These are phyloP conservation scores for Styela plicata DNA, from an alignment of 23 tunicate species.

Conservation along the genomic window DNA sequence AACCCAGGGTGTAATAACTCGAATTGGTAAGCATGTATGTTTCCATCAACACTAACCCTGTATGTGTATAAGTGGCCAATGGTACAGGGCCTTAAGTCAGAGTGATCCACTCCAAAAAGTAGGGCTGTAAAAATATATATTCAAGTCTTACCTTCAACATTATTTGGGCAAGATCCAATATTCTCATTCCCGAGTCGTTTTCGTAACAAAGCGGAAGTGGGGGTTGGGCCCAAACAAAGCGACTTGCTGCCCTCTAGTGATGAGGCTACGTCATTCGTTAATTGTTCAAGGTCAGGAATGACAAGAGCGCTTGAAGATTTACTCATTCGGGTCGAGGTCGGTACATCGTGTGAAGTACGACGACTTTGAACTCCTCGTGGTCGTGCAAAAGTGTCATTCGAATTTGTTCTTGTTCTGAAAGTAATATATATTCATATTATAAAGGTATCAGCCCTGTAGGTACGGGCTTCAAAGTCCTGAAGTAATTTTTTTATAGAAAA, in stretches of 20 bases:
- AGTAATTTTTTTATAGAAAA: too few relatives aligned
- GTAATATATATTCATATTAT: too few relatives aligned
- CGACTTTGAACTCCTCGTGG: constrained; percentile 64
- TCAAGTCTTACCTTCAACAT: constrained; percentile 8
- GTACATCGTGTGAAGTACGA: constrained; percentile 50
- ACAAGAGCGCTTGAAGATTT: constrained; percentile 4
- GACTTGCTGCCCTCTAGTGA: constrained; percentile 17
- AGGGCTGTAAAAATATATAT: too few relatives aligned
- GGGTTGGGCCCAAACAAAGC: background rate
- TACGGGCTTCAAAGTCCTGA: too few relatives aligned
- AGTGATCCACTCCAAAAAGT: too few relatives aligned
- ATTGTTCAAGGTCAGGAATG: background rate
- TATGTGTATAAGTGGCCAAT: too few relatives aligned
- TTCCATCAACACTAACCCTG: too few relatives aligned
- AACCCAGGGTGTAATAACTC: too few relatives aligned
- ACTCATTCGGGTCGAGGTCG: background rate
- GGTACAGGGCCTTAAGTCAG: too few relatives aligned
- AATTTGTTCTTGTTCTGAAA: constrained; percentile 50
- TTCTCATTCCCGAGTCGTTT: background rate
- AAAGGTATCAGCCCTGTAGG: too few relatives aligned
- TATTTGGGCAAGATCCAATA: constrained; percentile 2
- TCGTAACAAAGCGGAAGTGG: background rate
- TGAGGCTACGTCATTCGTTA: background rate
- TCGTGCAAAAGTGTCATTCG: constrained; percentile 46
- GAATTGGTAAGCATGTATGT: too few relatives aligned